Evolutionary conservation across 64 coral and sea anemone genomes (phyloP).

Genomic region (Montipora efflorescens): DNA sequence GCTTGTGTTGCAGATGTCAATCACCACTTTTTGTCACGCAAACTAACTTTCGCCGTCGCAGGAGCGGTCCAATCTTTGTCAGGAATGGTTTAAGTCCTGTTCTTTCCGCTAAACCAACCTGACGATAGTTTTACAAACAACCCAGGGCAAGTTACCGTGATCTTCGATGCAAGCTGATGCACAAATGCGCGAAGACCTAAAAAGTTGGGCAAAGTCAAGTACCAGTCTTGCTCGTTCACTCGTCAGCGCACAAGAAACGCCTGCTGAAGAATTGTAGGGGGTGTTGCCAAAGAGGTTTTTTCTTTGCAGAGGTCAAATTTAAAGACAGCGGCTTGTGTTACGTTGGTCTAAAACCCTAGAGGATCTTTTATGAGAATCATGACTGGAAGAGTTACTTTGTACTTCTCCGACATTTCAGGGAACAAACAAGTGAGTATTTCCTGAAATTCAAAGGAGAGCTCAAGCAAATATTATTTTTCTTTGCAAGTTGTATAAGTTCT

Average conservation of each 20-base stretch:
- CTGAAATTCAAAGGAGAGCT: neutral
- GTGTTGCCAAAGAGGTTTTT: neutral
- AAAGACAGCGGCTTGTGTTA: neutral
- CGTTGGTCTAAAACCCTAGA: neutral
- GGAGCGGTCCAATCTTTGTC: neutral
- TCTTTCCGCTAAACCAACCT: neutral
- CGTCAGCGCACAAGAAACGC: neutral
- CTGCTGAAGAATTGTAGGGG: conserved; percentile 30
- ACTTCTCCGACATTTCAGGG: conserved; percentile 55
- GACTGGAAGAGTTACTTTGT: conserved; percentile 50
- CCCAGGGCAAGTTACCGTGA: neutral
- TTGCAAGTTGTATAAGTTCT: neutral
- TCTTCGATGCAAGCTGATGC: neutral
- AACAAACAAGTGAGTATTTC: conserved; percentile 28
- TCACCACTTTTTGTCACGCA: conserved; percentile 28
- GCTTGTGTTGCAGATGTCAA: neutral
- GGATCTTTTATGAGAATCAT: neutral
- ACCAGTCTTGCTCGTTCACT: neutral
- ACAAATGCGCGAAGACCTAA: neutral
- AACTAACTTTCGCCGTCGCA: neutral
- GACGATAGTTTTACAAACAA: neutral
- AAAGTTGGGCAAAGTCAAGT: neutral
- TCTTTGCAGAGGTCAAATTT: neutral
- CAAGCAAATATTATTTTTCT: neutral
- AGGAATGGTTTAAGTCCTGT: neutral